Conservation (phyloP, 1,140 invertebrate genomes). For the Chlorops oryzae region DNA sequence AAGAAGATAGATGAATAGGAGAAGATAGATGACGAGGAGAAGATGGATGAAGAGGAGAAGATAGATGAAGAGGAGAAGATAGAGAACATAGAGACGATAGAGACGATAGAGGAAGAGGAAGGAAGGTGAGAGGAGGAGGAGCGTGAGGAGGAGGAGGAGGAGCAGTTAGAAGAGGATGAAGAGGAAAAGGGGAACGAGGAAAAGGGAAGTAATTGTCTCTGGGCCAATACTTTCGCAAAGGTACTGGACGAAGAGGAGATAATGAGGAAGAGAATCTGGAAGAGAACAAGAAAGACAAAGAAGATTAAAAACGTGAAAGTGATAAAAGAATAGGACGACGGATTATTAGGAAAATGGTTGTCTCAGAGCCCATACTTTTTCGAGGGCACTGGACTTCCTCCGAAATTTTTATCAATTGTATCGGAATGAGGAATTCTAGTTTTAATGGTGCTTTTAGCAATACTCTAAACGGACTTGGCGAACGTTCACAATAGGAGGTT, state of each 20-base stretch:
- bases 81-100: background rate
- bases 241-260: background rate
- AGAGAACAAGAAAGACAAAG: background rate
- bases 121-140: background rate
- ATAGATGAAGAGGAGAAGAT: background rate
- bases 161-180: background rate
- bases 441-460: no score
- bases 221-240: background rate
- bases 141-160: background rate
- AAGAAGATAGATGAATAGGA: background rate
- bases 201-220: background rate
- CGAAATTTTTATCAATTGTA: no score
- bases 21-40: background rate
- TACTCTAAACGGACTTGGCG: no score
- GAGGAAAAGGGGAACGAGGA: background rate
- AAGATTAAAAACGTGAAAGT: background rate
- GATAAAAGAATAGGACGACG: background rate
- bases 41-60: background rate
- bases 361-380: no score
- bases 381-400: no score
- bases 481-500: no score
- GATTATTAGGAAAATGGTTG: background rate
- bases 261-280: background rate
- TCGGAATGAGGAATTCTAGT: no score
- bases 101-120: background rate